These are phyloP conservation scores for Pluvianellus socialis DNA, from an alignment of 2,113 vertebrate species.

Conservation along the genomic window DNA sequence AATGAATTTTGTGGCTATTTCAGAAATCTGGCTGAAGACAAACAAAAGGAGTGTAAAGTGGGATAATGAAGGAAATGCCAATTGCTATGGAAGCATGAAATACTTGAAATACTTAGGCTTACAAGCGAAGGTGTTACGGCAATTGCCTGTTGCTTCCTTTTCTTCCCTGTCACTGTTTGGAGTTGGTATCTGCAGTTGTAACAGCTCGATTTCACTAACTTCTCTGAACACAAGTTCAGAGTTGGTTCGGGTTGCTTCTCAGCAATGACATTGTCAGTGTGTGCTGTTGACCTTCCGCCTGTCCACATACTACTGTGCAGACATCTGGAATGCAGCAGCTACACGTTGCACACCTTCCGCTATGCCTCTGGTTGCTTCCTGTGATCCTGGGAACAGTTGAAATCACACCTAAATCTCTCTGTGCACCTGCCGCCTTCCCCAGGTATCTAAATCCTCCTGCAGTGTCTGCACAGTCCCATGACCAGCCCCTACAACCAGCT, in stretches of 20 bases:
- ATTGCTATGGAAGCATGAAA: background rate
- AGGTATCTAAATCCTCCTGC: background rate
- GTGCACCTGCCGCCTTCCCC: background rate
- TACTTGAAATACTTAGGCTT: background rate
- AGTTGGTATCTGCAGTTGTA: background rate
- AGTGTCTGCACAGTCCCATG: no score
- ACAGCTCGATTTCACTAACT: background rate
- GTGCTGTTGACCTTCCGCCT: background rate
- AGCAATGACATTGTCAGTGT: background rate
- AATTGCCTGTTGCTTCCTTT: background rate
- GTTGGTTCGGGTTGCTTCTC: background rate
- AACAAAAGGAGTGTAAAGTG: background rate
- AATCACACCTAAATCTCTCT: background rate
- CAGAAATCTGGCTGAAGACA: background rate
- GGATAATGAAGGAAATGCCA: background rate
- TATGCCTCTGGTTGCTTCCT: background rate
- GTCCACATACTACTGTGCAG: background rate
- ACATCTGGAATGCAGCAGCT: background rate
- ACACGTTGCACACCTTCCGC: background rate
- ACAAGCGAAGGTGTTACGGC: accelerated
- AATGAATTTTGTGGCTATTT: background rate
- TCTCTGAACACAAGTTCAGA: background rate
- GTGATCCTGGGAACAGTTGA: background rate
- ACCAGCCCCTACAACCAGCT: background rate
- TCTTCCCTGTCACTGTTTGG: background rate